phyloP scores from a whole-genome alignment of 2,797 vertebrate species.

The Rhinella marina region DNA sequence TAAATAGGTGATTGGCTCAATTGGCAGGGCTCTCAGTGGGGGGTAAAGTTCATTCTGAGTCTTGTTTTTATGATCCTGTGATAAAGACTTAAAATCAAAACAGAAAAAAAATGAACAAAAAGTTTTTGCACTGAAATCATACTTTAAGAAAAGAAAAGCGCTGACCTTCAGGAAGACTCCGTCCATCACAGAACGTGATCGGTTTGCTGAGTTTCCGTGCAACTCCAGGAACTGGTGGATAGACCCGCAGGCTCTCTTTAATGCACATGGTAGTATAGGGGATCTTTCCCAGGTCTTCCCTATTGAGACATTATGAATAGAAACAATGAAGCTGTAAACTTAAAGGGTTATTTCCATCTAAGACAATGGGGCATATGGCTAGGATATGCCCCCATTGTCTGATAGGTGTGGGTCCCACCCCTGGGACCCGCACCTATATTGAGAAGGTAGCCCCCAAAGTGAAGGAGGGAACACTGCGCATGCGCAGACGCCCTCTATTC shows the following conservation, averaged over 20 bases:
- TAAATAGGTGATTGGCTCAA: too few relatives aligned
- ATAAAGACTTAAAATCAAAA: too few relatives aligned
- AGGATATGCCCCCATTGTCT: too few relatives aligned
- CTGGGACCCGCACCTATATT: too few relatives aligned
- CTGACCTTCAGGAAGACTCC: constrained; percentile 76
- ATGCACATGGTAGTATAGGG: constrained; percentile 91
- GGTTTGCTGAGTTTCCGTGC: constrained; percentile 78
- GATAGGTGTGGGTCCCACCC: too few relatives aligned
- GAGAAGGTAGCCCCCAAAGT: too few relatives aligned
- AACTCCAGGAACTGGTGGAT: constrained; percentile 78
- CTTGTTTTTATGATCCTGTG: too few relatives aligned
- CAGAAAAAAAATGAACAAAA: not conserved
- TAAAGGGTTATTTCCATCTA: not conserved
- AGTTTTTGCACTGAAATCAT: not conserved
- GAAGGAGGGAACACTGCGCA: too few relatives aligned
- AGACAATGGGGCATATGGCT: too few relatives aligned
- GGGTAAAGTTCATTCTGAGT: too few relatives aligned
- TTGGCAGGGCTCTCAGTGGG: too few relatives aligned
- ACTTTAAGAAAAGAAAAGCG: not conserved
- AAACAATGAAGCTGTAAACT: not conserved
- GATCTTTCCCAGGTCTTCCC: constrained; percentile 88
- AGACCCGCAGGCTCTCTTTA: constrained; percentile 87
- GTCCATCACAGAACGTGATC: constrained; percentile 83
- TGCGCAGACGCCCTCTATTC: too few relatives aligned
- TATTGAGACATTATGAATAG: constrained; percentile 61